Evolutionary conservation across 2,888 invertebrate species (phyloP), one percentile per base, ranked within the genome.

Genomic region (Coremacera marginata): DNA sequence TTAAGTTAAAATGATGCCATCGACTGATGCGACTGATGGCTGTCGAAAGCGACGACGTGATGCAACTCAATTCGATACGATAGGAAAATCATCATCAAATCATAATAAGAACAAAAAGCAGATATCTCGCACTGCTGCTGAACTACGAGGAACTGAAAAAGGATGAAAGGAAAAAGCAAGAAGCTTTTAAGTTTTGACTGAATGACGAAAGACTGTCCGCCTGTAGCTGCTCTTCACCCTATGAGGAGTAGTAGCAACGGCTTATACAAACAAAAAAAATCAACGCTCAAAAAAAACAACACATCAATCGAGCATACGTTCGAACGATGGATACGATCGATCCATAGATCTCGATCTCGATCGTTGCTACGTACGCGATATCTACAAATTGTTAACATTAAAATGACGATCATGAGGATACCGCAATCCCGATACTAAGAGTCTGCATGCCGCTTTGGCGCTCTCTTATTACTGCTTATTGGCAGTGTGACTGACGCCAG

Each of bases 381-480:
- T 70, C 68, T 70, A 77, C 77, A 77, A 77, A 77, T 77, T 77
- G 77, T 77, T 77, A 77, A 70, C 77, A 77, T 77, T 77, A 77
- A 77, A 77, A 77, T 74, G 73, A 77, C 63, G 77, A 77, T 77
- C 77, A 70, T 73, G 68, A 73, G 25, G 73, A 57, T 49, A 37
- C 67, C 67, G 52, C 27, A 19, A 16, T 5, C 34, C 22, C 51
- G 7, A 65, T 63, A 27, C 52, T 11, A 1, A 16, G 55, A 25
- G 16, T 16, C 37, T 37, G 37, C n/a, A 9, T 37, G 65, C 31
- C 34, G 37, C 60, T 25, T 34, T 67, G 67, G 22, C 67, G 8
- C 22, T 44, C 44, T 51, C 16, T 51, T 22, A 14, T 51, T 49
- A 51, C 27, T 67, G 67, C 44, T 68, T 68, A 25, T 27, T 44